Percentiles rank a stretch among this genome's conserved stretches.
These are phyloP conservation scores for Garra rufa DNA, from an alignment of 2,113 vertebrate genomes.

Conservation along the genomic window DNA sequence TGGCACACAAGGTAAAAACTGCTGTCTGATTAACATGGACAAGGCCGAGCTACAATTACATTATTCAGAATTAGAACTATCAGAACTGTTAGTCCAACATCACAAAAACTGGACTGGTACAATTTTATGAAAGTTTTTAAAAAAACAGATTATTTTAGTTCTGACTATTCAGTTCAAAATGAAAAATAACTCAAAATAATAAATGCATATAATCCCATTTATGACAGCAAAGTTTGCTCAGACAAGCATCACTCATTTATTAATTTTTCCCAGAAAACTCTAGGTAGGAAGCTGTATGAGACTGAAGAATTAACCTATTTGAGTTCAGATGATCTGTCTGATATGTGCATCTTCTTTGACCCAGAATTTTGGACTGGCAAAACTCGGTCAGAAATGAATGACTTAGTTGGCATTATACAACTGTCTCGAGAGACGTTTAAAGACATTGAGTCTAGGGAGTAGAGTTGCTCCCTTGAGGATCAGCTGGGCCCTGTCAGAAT, in stretches of 20 bases:
- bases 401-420: slow-evolving; percentile 25
- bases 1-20: too few relatives aligned
- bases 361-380: background rate
- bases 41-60: too few relatives aligned
- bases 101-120: too few relatives aligned
- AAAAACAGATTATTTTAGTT: too few relatives aligned
- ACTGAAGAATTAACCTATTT: background rate
- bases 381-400: slow-evolving; percentile 12
- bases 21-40: too few relatives aligned
- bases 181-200: too few relatives aligned
- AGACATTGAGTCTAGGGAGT: slow-evolving; percentile 34
- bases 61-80: too few relatives aligned
- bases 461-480: slow-evolving; percentile 30
- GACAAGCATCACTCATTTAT: background rate
- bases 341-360: slow-evolving; percentile 14
- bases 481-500: slow-evolving; percentile 45
- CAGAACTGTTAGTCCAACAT: too few relatives aligned
- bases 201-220: background rate
- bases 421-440: slow-evolving; percentile 28
- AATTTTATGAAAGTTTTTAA: too few relatives aligned
- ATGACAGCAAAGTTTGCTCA: background rate
- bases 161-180: too few relatives aligned
- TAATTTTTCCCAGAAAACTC: background rate
- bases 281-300: background rate
- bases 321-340: slow-evolving; percentile 6